Conservation (phyloP, 2,113 vertebrate species). For the Dinomys branickii region DNA sequence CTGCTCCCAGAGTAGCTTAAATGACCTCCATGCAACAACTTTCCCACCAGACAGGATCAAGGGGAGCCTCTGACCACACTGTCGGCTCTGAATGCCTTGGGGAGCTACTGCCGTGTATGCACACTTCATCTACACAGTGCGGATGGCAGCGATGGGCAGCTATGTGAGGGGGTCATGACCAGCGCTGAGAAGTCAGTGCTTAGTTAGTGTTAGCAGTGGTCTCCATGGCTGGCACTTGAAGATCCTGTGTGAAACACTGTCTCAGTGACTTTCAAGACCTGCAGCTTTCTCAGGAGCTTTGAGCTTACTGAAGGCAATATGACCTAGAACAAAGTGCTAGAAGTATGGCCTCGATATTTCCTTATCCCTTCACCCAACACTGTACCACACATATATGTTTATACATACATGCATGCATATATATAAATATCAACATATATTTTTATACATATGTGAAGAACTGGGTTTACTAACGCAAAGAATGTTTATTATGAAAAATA, state of each 20-base stretch:
- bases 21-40: neutral
- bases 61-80: neutral
- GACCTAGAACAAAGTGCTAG: neutral
- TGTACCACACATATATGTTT: neutral
- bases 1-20: neutral
- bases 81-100: neutral
- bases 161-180: neutral
- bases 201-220: neutral
- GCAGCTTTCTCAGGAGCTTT: neutral
- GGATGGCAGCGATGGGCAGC: neutral
- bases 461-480: neutral
- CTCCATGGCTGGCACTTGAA: neutral
- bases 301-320: neutral
- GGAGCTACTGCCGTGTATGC: neutral
- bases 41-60: neutral
- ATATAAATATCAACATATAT: neutral
- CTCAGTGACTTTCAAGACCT: neutral
- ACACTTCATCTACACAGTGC: neutral
- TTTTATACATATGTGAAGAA: neutral
- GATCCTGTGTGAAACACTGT: neutral
- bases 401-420: neutral
- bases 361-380: neutral
- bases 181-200: neutral
- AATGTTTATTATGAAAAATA: constrained; percentile 7
- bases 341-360: neutral